Conservation (phyloP, 2,797 vertebrate genomes). For the Gymnocypris eckloni region DNA sequence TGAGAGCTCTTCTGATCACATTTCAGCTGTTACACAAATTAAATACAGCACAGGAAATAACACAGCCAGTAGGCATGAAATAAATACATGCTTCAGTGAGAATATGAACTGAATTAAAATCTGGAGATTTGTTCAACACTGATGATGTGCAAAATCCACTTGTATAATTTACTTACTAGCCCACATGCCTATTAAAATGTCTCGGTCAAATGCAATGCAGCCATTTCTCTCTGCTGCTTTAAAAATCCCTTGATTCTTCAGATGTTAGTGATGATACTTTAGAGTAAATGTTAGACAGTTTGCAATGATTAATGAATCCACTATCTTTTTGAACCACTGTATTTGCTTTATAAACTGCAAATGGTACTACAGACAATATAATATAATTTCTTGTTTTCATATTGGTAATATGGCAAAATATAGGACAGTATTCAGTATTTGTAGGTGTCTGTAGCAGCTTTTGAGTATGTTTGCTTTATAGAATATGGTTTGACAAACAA, state of each 20-base stretch:
- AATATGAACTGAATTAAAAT: conserved; percentile 35
- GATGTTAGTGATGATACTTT: not conserved
- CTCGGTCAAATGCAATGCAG: conserved; percentile 22
- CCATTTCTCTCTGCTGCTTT: not conserved
- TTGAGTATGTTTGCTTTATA: not conserved
- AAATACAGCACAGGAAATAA: conserved; percentile 34
- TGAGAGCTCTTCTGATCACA: conserved; percentile 62
- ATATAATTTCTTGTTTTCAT: conserved; percentile 14
- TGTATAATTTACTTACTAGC: conserved; percentile 33
- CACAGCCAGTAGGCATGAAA: conserved; percentile 43
- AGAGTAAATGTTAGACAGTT: not conserved
- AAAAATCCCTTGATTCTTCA: not conserved
- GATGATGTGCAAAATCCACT: conserved; percentile 28
- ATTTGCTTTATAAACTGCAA: not conserved
- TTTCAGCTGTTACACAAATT: conserved; percentile 41
- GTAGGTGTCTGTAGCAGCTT: not conserved
- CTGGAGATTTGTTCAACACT: conserved; percentile 31
- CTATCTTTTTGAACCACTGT: not conserved
- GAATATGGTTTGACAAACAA: not conserved
- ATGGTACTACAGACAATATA: not conserved
- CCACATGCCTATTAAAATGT: conserved; percentile 3
- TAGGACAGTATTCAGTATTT: not conserved
- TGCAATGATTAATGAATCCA: not conserved
- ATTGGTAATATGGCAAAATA: conserved; percentile 3
- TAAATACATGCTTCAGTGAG: conserved; percentile 38